Conservation (phyloP, 1,140 invertebrate species). For the Drosophila sp. region DNA sequence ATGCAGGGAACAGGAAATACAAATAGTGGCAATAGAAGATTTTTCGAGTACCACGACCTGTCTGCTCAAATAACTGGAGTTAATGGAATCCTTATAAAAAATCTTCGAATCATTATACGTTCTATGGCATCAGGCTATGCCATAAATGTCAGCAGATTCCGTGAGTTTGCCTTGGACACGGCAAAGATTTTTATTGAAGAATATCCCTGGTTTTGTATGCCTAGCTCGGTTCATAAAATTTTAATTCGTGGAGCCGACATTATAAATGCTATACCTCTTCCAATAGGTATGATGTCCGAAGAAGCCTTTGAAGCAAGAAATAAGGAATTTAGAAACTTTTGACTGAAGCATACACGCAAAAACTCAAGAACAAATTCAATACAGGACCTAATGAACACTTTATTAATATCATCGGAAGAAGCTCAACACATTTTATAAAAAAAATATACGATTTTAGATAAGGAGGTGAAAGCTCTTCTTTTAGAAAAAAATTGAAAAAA, state of each 20-base stretch:
- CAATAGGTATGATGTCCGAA: background rate
- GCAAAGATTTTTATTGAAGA: background rate
- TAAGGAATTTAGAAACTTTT: background rate
- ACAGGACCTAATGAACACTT: background rate
- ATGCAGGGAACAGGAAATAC: background rate
- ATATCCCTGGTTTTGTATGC: slow-evolving; percentile 2
- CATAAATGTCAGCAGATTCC: background rate
- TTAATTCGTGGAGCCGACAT: background rate
- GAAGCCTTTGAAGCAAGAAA: background rate
- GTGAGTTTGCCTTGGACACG: background rate
- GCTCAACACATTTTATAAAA: background rate
- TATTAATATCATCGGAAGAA: background rate
- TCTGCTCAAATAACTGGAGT: slow-evolving; percentile 3
- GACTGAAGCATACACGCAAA: background rate
- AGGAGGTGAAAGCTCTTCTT: background rate
- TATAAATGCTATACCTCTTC: background rate
- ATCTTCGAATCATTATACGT: background rate
- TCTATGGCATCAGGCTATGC: background rate
- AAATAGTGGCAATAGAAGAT: background rate
- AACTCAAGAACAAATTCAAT: background rate
- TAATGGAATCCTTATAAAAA: slow-evolving; percentile 1
- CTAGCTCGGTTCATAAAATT: background rate
- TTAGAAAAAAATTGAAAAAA: background rate
- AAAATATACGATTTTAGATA: background rate
- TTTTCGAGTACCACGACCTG: background rate